A percentile compares a stretch with the other conserved stretches of the same genome.
phyloP scores from a whole-genome alignment of 2,888 invertebrate species.

The Nezara viridula region DNA sequence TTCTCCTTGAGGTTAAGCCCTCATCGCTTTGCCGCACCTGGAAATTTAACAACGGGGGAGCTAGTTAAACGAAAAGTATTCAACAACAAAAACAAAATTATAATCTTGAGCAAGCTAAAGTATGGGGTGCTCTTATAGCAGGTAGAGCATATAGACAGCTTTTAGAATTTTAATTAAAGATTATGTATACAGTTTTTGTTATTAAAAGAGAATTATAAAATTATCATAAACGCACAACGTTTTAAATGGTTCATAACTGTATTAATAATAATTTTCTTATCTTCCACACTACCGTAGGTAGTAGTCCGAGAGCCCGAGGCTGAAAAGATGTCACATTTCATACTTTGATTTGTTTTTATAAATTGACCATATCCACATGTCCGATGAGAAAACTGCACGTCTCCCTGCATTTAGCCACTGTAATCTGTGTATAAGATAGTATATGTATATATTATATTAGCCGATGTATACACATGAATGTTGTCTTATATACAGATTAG shows the following conservation, averaged over 20 bases:
- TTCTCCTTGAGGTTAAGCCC: neutral
- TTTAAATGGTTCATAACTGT: neutral
- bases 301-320: too few relatives aligned
- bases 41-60: neutral
- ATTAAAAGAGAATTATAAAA: neutral
- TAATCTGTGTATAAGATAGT: too few relatives aligned
- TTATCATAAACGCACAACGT: neutral
- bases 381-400: too few relatives aligned
- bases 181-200: neutral
- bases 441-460: too few relatives aligned
- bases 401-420: too few relatives aligned
- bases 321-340: too few relatives aligned
- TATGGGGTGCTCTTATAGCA: neutral
- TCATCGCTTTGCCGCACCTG: neutral
- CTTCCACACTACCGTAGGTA: neutral
- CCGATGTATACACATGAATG: too few relatives aligned
- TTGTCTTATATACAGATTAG: too few relatives aligned
- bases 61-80: slow-evolving; percentile 35
- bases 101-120: neutral
- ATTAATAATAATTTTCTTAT: neutral
- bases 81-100: slow-evolving; percentile 8
- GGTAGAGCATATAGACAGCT: neutral
- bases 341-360: too few relatives aligned
- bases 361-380: too few relatives aligned
- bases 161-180: neutral